phyloP scores from a whole-genome alignment of 2,797 vertebrate species.

The Monodelphis domestica region DNA sequence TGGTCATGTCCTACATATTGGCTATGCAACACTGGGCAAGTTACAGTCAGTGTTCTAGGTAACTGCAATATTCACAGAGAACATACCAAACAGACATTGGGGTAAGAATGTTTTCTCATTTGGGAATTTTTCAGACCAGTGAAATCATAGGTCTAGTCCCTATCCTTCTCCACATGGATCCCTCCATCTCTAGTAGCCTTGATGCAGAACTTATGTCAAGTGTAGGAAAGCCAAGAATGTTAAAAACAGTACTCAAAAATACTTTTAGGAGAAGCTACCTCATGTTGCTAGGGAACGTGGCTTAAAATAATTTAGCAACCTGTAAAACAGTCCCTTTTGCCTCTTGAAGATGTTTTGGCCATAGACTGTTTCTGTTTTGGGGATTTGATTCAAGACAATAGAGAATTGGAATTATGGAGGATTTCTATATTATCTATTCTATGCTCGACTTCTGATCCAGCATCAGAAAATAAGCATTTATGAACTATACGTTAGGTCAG shows the following conservation, averaged over 20 bases:
- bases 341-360: conserved; percentile 43
- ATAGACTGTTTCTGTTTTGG: conserved; percentile 31
- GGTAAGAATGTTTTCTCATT: neutral
- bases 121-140: neutral
- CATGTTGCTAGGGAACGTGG: conserved; percentile 76
- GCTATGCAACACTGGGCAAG: neutral
- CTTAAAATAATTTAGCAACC: conserved; percentile 66
- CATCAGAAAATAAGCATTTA: neutral
- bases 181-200: conserved; percentile 67
- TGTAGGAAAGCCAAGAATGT: conserved; percentile 40
- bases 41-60: neutral
- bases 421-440: conserved; percentile 21
- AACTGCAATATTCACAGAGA: neutral
- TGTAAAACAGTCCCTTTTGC: conserved; percentile 57
- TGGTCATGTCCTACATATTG: neutral
- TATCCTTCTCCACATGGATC: neutral
- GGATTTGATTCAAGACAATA: conserved; percentile 50
- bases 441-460: neutral
- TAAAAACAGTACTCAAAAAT: conserved; percentile 73
- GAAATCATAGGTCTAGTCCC: neutral
- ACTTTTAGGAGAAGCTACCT: conserved; percentile 53
- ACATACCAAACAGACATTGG: neutral
- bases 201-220: conserved; percentile 62
- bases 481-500: neutral
- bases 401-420: conserved; percentile 47